Conservation (phyloP, 2,888 invertebrate genomes). For the Cerceris ruficornis region DNA sequence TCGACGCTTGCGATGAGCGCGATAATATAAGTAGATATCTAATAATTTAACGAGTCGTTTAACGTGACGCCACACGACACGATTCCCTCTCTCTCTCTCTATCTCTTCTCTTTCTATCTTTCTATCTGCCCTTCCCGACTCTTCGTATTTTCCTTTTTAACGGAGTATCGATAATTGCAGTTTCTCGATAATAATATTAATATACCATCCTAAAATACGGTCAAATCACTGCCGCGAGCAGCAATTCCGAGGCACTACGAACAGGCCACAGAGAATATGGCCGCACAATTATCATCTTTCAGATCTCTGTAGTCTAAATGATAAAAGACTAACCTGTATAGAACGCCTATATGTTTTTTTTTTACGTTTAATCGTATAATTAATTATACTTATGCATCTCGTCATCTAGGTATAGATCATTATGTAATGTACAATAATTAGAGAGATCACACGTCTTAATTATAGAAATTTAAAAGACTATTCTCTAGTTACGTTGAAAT, state of each 20-base stretch:
- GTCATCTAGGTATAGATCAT: constrained; percentile 77
- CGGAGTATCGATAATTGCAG: constrained; percentile 79
- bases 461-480: constrained; percentile 81
- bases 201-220: constrained; percentile 81
- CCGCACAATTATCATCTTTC: constrained; percentile 80
- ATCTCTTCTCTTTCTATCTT: no score
- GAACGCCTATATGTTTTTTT: constrained; percentile 58
- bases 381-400: constrained; percentile 72
- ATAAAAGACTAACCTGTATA: constrained; percentile 69
- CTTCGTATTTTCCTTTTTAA: constrained; percentile 17
- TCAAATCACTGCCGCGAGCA: constrained; percentile 81
- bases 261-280: constrained; percentile 81
- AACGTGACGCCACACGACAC: constrained; percentile 74
- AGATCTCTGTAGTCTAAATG: constrained; percentile 76
- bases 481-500: constrained; percentile 79
- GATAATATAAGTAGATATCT: constrained; percentile 68
- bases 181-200: constrained; percentile 76
- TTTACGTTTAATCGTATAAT: constrained; percentile 68
- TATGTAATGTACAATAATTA: constrained; percentile 80
- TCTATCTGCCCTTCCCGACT: no score
- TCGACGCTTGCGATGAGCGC: no score
- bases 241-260: constrained; percentile 82
- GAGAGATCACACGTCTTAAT: constrained; percentile 82
- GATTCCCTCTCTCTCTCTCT: constrained; percentile 32
- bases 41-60: constrained; percentile 78